Evolutionary conservation across 2,888 invertebrate genomes (phyloP), one percentile per base, ranked within the genome.

Genomic region (Agriotes lineatus): DNA sequence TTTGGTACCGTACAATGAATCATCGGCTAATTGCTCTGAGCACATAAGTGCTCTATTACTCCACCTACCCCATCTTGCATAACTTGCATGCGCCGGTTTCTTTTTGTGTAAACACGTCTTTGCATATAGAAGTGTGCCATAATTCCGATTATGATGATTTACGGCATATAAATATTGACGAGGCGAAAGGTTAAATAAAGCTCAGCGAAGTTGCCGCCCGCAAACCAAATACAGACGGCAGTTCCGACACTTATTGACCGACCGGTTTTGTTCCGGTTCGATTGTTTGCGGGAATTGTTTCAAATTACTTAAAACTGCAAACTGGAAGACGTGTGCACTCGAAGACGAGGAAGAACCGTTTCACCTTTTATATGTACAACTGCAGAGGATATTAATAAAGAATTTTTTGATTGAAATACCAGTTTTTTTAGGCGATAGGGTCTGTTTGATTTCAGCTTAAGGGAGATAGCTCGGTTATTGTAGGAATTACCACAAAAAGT

Each of bases 11-110:
- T 61, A 72, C 71, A 70, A 74, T 76, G 77, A 73, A 76, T 77
- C 75, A 75, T 77, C 71, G 67, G 69, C 67, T 77, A 76, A 77
- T 77, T 74, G 74, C 72, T 65, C 62, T 72, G 72, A 75, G 72
- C 69, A 74, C 74, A 75, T 75, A 74, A 75, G 73, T 67, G 71
- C 70, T 65, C 72, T 67, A 69, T 66, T 71, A 71, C 62, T 52
- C 68, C 64, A 39, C 65, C 64, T 62, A 54, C 39, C 66, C 58
- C 33, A 30, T 59, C 59, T 59, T 44, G 42, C 42, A 37, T 20
- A 19, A 59, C 45, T 44, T 59, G 42, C 59, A 59, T 59, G 25
- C 16, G 16, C 22, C 14, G 10, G 12, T 2, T 39, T 42, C 18
- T 37, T 33, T 56, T 56, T 35, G 16, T 33, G 9, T 33, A 33